Percentiles rank a stretch among this genome's conserved stretches.
Conservation (phyloP, 2,888 invertebrate genomes). For the Patella pellucida region DNA sequence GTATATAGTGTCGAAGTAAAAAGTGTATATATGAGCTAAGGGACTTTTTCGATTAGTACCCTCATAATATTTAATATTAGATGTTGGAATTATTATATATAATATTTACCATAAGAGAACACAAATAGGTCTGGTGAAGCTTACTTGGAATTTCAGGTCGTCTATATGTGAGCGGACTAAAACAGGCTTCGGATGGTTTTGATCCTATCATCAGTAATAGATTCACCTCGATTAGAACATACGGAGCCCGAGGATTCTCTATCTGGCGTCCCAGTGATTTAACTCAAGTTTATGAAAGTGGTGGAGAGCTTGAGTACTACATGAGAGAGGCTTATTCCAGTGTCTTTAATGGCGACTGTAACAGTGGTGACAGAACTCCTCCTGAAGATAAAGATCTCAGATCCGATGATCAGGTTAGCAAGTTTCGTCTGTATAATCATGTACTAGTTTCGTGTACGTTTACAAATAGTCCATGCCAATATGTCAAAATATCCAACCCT, state of each 20-base stretch:
- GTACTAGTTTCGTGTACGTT: too few relatives aligned
- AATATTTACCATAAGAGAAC: too few relatives aligned
- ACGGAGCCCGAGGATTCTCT: slow-evolving; percentile 13
- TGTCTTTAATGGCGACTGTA: slow-evolving; percentile 4
- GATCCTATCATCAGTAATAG: background rate
- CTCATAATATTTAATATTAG: too few relatives aligned
- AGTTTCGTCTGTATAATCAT: background rate
- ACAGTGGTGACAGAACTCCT: background rate
- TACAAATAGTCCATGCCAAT: too few relatives aligned
- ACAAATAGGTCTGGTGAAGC: too few relatives aligned
- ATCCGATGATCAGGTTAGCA: background rate
- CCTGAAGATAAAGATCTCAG: background rate
- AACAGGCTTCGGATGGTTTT: background rate
- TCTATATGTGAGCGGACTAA: background rate
- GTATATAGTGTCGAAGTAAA: too few relatives aligned
- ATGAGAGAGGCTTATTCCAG: background rate
- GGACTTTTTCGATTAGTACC: too few relatives aligned
- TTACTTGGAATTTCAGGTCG: background rate
- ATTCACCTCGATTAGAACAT: background rate
- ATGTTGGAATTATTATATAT: too few relatives aligned
- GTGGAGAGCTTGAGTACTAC: slow-evolving; percentile 13
- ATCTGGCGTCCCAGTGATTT: slow-evolving; percentile 6
- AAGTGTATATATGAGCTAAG: too few relatives aligned
- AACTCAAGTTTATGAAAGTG: slow-evolving; percentile 9
- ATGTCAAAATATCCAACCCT: too few relatives aligned